These are phyloP conservation scores for Protula sp. DNA, from an alignment of 2,888 invertebrate species.

Conservation along the genomic window DNA sequence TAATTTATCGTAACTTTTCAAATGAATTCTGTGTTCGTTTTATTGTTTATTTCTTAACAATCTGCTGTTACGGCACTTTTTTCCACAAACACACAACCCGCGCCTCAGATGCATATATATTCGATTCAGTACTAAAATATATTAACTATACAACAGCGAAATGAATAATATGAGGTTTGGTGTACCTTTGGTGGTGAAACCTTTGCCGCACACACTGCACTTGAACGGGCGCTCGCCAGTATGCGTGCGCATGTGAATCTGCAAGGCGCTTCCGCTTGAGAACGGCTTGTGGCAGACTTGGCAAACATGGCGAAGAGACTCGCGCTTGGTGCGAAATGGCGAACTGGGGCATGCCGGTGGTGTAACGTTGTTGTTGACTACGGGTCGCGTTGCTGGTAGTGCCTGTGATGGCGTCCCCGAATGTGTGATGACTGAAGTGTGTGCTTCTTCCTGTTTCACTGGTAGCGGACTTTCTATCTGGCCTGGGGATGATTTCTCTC, in stretches of 20 bases:
- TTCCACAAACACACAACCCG: no score
- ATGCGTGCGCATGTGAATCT: conserved; percentile 98
- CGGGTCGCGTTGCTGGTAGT: not conserved
- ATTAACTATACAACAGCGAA: no score
- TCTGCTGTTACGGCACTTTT: no score
- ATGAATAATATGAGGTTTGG: no score
- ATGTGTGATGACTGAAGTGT: not conserved
- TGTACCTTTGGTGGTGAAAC: conserved; percentile 95
- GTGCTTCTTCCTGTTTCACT: not conserved
- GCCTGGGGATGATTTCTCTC: not conserved
- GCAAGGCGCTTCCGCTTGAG: conserved; percentile 93
- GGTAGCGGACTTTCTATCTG: not conserved
- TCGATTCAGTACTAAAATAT: no score
- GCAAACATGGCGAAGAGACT: conserved; percentile 60
- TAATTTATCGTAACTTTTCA: no score
- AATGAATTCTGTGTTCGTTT: no score
- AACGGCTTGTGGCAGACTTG: conserved; percentile 98
- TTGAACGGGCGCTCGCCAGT: conserved; percentile 97
- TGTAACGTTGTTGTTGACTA: not conserved
- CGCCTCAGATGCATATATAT: no score
- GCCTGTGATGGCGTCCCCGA: not conserved
- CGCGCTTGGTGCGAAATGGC: not conserved
- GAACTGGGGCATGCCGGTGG: not conserved
- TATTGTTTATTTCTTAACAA: no score
- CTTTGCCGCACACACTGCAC: conserved; percentile 62